phyloP scores from a whole-genome alignment of 2,888 invertebrate genomes.

The Antheraea yamamai region DNA sequence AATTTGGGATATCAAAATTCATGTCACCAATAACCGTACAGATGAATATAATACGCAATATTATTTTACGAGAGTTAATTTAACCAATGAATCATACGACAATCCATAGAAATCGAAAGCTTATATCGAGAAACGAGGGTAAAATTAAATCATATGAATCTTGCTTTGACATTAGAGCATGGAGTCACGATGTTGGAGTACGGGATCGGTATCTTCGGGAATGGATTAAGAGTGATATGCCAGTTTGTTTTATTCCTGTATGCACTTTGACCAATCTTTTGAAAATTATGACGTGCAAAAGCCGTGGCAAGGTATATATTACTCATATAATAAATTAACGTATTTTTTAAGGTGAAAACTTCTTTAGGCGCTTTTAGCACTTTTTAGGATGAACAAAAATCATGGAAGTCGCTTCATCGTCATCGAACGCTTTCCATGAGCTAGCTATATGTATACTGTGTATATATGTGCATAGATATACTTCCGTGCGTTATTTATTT shows the following conservation, averaged over 20 bases:
- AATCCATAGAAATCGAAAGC: conserved; percentile 38
- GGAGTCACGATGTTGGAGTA: conserved; percentile 71
- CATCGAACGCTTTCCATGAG: no score
- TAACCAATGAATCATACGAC: conserved; percentile 60
- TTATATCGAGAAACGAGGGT: conserved; percentile 75
- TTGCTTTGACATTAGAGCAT: conserved; percentile 78
- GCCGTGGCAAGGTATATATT: conserved; percentile 51
- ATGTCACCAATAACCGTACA: conserved; percentile 33
- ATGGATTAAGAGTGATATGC: conserved; percentile 73
- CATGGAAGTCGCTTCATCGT: no score
- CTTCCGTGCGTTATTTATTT: no score
- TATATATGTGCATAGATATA: no score
- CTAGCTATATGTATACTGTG: no score
- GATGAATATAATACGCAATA: conserved; percentile 40
- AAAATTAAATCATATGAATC: conserved; percentile 79
- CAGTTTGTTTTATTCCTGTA: conserved; percentile 56
- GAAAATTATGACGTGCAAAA: conserved; percentile 57
- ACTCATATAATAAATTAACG: neutral
- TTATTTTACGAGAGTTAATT: conserved; percentile 26
- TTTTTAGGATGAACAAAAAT: no score
- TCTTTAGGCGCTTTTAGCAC: no score
- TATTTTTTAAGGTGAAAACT: no score
- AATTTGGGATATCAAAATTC: conserved; percentile 49
- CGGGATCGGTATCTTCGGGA: conserved; percentile 64
- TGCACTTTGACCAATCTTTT: conserved; percentile 49